Conservation (phyloP, 2,888 invertebrate genomes). For the Machimus atricapillus region DNA sequence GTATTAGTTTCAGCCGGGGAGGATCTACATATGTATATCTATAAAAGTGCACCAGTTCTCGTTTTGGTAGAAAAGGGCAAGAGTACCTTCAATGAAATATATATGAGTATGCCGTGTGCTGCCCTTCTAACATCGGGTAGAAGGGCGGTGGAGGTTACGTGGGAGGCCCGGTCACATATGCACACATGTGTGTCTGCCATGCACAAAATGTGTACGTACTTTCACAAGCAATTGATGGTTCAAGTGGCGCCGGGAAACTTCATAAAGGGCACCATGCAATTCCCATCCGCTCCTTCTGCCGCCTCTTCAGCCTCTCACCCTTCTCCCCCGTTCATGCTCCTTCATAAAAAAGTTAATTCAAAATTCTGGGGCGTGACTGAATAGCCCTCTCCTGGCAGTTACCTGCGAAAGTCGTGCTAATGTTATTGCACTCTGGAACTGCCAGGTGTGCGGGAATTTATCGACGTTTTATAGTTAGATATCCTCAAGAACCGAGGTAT, state of each 20-base stretch:
- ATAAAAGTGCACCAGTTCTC: constrained; percentile 12
- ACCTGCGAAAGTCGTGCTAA: constrained; percentile 9
- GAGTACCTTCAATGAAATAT: constrained; percentile 28
- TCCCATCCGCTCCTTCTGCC: background rate
- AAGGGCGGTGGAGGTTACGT: background rate
- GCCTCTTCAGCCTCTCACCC: background rate
- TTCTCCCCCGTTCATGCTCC: background rate
- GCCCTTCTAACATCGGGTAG: background rate
- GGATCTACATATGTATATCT: constrained; percentile 12
- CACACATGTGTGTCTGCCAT: background rate
- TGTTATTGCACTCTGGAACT: background rate
- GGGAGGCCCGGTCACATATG: background rate
- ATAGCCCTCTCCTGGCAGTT: constrained; percentile 13
- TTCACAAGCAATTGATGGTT: constrained; percentile 35
- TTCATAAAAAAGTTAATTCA: constrained; percentile 31
- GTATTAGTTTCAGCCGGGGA: constrained; percentile 3
- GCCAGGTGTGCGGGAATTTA: constrained; percentile 1
- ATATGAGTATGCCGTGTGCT: background rate
- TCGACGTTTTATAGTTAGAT: background rate
- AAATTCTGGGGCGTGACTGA: constrained; percentile 38
- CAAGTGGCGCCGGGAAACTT: constrained; percentile 38
- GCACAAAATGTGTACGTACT: constrained; percentile 12
- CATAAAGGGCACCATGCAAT: constrained; percentile 1
- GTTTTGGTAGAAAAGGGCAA: background rate
- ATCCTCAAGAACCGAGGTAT: background rate